Conservation (phyloP, 2,888 invertebrate genomes). For the Orthonychiurus folsomi region DNA sequence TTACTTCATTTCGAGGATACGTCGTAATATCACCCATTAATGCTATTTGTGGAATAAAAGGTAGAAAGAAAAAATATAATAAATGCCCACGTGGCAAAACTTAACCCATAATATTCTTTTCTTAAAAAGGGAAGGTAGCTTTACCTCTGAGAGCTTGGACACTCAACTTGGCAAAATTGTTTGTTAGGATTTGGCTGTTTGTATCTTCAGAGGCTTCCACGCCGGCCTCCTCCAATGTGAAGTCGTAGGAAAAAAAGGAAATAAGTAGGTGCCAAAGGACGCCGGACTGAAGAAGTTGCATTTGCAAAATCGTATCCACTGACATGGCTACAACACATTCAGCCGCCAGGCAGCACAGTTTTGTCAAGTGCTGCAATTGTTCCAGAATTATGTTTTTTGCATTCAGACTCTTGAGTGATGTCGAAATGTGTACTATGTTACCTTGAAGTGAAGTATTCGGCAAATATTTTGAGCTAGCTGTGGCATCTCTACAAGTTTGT, state of each 20-base stretch:
- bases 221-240: slow-evolving; percentile 92
- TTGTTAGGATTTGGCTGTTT: slow-evolving; percentile 58
- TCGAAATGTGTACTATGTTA: slow-evolving; percentile 43
- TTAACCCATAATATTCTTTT: no score
- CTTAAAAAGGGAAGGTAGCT: no score
- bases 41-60: no score
- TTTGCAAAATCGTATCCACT: slow-evolving; percentile 75
- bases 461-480: slow-evolving; percentile 77
- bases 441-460: slow-evolving; percentile 74
- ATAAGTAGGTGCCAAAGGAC: slow-evolving; percentile 84
- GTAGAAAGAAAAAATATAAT: no score
- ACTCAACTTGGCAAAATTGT: slow-evolving; percentile 38
- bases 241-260: slow-evolving; percentile 90
- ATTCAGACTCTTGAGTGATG: neutral
- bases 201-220: slow-evolving; percentile 73
- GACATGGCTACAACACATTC: slow-evolving; percentile 82
- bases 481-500: slow-evolving; percentile 76
- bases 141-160: slow-evolving; percentile 26
- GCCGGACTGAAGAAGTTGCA: slow-evolving; percentile 72
- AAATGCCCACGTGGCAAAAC: no score
- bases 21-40: slow-evolving; percentile 29
- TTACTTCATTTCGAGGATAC: slow-evolving; percentile 51
- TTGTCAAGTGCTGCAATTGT: slow-evolving; percentile 61
- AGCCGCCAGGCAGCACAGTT: slow-evolving; percentile 75
- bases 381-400: slow-evolving; percentile 27